Base-by-base conservation (phyloP, 2,888 invertebrate genomes). In the Trachelus tabidus region DNA sequence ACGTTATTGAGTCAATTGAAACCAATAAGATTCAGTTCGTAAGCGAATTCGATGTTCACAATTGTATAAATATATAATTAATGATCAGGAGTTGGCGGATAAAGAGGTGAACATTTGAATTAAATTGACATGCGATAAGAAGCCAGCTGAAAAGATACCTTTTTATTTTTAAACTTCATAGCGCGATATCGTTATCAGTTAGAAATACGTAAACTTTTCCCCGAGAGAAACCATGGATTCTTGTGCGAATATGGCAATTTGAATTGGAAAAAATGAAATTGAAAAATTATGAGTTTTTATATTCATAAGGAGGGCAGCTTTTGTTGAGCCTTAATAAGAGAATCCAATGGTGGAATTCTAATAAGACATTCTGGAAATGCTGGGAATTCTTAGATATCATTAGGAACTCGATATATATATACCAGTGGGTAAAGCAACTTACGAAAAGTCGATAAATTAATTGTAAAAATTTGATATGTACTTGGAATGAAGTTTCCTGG, bases 1-100 rank as follows among this genome's bases (percentile, higher is more conserved):
- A 71, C 75, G 80, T 85, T 83, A 88, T 88, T 86, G 86, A 86
- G 84, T 81, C 88, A 89, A 89, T 89, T 88, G 89, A 84, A 83
- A 81, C 77, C 87, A 89, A 88, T 89, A 79, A 56, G 23, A 56
- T 56, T 23, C 23, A 56, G 23, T 23, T 23, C 23, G 56, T 56
- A 56, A 9, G 56, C 15, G 56, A 56, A 56, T 23, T 56, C 23
- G 56, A 23, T 23, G 56, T 23, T 23, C 23, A 23, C 56, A 56
- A 56, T 56, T 56, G 56, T 56, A 56, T 23, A 56, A 56, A 56
- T 23, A 40, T 40, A 9, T 23, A 23, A 56, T 56, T 56, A 56
- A 23, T 15, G 2, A 9, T 2, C 56, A 56, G 1, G 12, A 23
- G 15, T 1, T 23, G 56, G 1, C 56, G 9, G 2, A 23, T 23